Conservation (phyloP, 2,888 invertebrate genomes). For the Andrena hattorfiana region DNA sequence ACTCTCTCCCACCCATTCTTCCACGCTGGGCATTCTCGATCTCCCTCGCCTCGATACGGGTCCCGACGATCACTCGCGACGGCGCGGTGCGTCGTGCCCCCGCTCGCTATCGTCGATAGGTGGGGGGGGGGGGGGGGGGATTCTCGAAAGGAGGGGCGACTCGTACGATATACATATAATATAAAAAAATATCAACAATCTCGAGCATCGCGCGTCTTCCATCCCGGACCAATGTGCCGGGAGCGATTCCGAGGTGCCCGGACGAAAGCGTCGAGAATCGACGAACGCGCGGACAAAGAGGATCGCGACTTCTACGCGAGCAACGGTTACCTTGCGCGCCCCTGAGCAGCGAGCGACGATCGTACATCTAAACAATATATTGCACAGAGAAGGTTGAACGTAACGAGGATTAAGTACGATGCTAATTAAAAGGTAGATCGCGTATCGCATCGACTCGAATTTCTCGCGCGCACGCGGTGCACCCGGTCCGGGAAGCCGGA, state of each 20-base stretch:
- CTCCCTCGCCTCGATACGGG: not conserved
- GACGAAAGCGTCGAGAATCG: not conserved
- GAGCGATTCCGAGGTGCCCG: not conserved
- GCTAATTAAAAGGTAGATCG: slow-evolving; percentile 31
- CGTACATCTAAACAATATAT: slow-evolving; percentile 43
- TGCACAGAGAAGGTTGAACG: slow-evolving; percentile 52
- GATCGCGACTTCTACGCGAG: not conserved
- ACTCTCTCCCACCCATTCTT: not conserved
- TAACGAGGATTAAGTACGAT: slow-evolving; percentile 45
- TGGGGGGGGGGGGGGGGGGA: not conserved
- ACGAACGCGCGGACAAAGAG: not conserved
- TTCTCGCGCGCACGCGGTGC: slow-evolving; percentile 21
- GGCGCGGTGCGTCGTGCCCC: not conserved
- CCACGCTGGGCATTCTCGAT: not conserved
- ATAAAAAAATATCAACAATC: slow-evolving; percentile 81
- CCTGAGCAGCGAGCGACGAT: not conserved
- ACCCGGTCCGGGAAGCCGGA: slow-evolving; percentile 21
- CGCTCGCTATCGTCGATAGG: slow-evolving; percentile 24
- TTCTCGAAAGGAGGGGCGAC: slow-evolving; percentile 55
- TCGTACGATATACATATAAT: slow-evolving; percentile 69
- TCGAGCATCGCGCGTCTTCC: slow-evolving; percentile 74
- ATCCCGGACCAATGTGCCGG: not conserved
- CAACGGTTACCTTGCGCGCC: not conserved
- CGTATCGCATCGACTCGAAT: slow-evolving; percentile 28
- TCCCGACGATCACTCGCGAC: slow-evolving; percentile 16